phyloP scores from a whole-genome alignment of 2,888 invertebrate species.

The Eristalis tenax region DNA sequence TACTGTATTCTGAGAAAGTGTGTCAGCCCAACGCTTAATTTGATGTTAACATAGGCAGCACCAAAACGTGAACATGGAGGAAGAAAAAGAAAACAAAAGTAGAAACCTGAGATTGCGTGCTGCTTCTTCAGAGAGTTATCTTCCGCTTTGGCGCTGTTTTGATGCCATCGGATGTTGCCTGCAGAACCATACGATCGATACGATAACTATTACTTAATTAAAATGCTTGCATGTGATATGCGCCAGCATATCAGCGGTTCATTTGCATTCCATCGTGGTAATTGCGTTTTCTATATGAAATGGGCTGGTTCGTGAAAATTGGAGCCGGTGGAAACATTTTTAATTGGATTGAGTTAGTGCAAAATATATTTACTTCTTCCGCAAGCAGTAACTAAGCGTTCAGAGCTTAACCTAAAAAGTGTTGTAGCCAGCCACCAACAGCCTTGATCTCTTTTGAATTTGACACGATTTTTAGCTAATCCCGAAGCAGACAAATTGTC shows the following conservation, averaged over 20 bases:
- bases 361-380: background rate
- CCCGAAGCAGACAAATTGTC: background rate
- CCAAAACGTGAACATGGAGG: conserved; percentile 21
- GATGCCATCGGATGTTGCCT: conserved; percentile 9
- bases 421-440: background rate
- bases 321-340: background rate
- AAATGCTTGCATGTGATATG: background rate
- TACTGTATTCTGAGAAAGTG: conserved; percentile 44
- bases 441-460: background rate
- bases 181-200: background rate
- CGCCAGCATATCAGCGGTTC: background rate
- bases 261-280: background rate
- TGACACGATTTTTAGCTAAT: background rate
- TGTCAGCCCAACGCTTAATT: conserved; percentile 44
- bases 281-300: background rate
- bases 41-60: conserved; percentile 30
- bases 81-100: conserved; percentile 45
- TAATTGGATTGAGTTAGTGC: background rate
- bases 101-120: conserved; percentile 23
- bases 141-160: conserved; percentile 3
- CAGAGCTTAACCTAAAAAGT: background rate
- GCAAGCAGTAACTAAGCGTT: background rate
- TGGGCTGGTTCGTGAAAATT: background rate
- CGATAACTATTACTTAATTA: conserved; percentile 2
- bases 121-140: conserved; percentile 4